Conservation (phyloP, 2,888 invertebrate species). For the Noctua pronuba region DNA sequence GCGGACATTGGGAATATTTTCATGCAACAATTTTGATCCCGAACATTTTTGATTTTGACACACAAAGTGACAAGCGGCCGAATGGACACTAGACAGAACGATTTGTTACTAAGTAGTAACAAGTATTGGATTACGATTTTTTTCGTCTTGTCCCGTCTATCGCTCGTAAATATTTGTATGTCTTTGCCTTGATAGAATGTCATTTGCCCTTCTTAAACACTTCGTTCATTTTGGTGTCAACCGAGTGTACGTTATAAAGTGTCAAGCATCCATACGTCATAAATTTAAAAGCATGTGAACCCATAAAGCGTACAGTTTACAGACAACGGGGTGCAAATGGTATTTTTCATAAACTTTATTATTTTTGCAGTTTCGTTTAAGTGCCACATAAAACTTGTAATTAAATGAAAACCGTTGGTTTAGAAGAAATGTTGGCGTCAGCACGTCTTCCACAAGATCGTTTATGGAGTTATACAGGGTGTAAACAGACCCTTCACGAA, state of each 20-base stretch:
- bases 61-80: no score
- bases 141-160: no score
- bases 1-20: no score
- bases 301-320: slow-evolving; percentile 12
- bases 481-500: no score
- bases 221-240: neutral
- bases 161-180: no score
- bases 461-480: slow-evolving; percentile 21
- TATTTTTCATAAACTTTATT: slow-evolving; percentile 59
- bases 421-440: slow-evolving; percentile 16
- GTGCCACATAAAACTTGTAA: slow-evolving; percentile 55
- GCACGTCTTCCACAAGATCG: slow-evolving; percentile 14
- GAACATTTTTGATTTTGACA: no score
- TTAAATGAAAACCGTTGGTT: slow-evolving; percentile 45
- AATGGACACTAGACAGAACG: no score
- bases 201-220: neutral
- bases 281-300: neutral
- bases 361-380: slow-evolving; percentile 35
- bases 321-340: slow-evolving; percentile 39
- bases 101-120: no score
- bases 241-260: neutral
- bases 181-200: neutral
- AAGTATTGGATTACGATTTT: no score
- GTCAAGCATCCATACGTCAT: neutral
- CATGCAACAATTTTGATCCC: no score